Base-by-base conservation (phyloP, 2,797 vertebrate species). In the Hozukius guyotensis region DNA sequence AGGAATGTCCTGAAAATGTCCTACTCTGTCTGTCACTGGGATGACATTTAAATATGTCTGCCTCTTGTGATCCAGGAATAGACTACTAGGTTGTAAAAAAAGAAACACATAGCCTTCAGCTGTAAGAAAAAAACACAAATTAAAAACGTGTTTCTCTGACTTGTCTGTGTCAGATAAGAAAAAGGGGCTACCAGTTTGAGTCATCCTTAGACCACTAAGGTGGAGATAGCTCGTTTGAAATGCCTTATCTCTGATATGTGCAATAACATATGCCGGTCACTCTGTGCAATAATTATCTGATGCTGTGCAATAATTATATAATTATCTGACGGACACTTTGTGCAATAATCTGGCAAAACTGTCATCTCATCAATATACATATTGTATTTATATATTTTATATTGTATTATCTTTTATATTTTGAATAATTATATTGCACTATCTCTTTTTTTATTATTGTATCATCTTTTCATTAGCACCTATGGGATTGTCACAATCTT, bases 1-100 rank as follows among this genome's bases (percentile, higher is more conserved):
- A 84, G 75, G 73, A 89, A 90, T 84, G 78, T 9, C 55, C 52
- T 71, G 65, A 2, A 80, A 78, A 81, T 66, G n/a, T 62, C 53
- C 18, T 13, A n/a, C 22, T 65, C 5, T 29, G 18, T 65, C 5
- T 29, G 18, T 72, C 77, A 69, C 16, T 52, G n/a, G 14, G 27
- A 32, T 31, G 60, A 25, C 2, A 75, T 71, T 68, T 64, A 82
- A 81, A 87, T 56, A 74, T 65, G 82, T 57, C 53, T 75, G 34
- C 20, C 22, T 80, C 18, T 31, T 76, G n/a, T 27, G 13, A 27
- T 31, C 55, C 63, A 67, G 9, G 9, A 70, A 64, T 5, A 70
- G n/a, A 82, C 59, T n/a, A 9, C 5, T 34, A 20, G 24, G 20
- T 18, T 72, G 14, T 13, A 20, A 52, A 36, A 34, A 78, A 20